Conservation (phyloP, 2,113 vertebrate species). For the Abramis brama region DNA sequence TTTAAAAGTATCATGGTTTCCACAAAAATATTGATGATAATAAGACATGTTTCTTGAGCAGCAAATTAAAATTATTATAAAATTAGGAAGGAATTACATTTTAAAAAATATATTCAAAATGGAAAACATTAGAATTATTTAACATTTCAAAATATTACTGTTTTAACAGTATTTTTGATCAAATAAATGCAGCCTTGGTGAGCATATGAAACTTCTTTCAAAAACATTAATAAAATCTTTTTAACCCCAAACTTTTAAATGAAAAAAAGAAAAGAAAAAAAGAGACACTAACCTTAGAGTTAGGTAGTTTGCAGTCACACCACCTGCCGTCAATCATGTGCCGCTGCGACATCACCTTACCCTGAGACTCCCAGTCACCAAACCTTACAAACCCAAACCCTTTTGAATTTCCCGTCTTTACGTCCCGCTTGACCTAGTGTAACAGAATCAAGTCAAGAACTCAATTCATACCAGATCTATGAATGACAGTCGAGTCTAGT, state of each 20-base stretch:
- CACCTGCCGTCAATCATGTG: constrained; percentile 99
- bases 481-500: neutral
- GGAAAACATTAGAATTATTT: neutral
- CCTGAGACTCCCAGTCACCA: constrained; percentile 95
- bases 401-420: constrained; percentile 96
- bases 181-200: neutral
- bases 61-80: neutral
- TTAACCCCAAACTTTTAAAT: neutral
- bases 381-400: constrained; percentile 99
- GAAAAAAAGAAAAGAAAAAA: constrained; percentile 55
- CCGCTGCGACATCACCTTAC: constrained; percentile 95
- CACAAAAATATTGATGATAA: neutral
- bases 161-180: neutral
- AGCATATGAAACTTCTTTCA: neutral
- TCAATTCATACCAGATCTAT: neutral
- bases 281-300: constrained; percentile 87
- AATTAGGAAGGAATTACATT: neutral
- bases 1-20: neutral
- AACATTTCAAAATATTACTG: neutral
- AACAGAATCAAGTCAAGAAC: neutral
- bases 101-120: neutral
- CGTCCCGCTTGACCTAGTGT: constrained; percentile 92
- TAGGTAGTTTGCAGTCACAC: constrained; percentile 99
- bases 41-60: neutral
- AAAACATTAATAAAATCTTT: neutral